Base-by-base conservation (phyloP, 2,797 vertebrate genomes). In the Eptatretus atami region DNA sequence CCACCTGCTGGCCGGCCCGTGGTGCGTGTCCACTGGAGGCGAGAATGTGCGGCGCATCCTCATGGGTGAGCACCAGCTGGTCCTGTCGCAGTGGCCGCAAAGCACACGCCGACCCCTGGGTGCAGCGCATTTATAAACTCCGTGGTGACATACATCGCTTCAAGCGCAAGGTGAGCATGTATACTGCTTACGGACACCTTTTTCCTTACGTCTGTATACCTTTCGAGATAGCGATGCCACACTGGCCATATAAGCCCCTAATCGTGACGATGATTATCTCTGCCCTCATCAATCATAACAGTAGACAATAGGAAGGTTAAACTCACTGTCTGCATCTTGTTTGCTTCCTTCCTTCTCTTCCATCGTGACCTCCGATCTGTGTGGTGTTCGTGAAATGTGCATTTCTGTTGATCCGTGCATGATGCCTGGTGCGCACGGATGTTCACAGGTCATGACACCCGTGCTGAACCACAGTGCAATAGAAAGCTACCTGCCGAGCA, bases 381-480 rank as follows among this genome's bases (percentile, higher is more conserved):
- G 31, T 44, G 3, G 31, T 4, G 31, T 44, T 44, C 31, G 6
- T 44, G 6, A 44, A 44, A 44, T 3, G 31, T 44, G 31, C 31
- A 44, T 44, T 44, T 44, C 31, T 8, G 31, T 44, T 8, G 31
- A 44, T 44, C 31, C 31, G 31, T 44, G 31, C 31, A 44, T 44
- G 31, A 44, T 2, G 31, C 31, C 31, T 44, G 31, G 31, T 44
- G 31, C 31, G 6, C 31, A 4, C 31, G 31, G 4, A 4, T 44
- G 53, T 67, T 65, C 2, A 0, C 52, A 95, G 92, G 82, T 98
- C 54, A 88, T 95, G 70, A 86, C 92, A 66, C 94, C 92, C 74
- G 82, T 95, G 66, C 95, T 98, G 76, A 98, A 86, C 71, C 88
- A 95, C 0, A 86, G 93, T 66, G 86, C 92, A 1, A 69, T 98